Evolutionary conservation across 2,888 invertebrate genomes (phyloP).

Genomic region (Meliscaeva auricollis): DNA sequence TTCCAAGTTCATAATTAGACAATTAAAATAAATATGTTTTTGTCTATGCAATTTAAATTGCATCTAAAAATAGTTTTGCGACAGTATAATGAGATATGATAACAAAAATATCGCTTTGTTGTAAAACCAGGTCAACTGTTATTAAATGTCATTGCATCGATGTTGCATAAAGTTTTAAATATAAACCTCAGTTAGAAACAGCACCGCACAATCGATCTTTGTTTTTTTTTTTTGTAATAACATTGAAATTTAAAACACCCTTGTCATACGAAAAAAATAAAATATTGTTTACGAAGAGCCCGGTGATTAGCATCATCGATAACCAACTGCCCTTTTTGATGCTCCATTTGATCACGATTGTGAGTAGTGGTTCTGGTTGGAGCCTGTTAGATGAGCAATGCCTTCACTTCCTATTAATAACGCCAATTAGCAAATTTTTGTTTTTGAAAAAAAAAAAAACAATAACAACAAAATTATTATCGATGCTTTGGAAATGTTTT

Average conservation of each 20-base stretch:
- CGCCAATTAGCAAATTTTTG: conserved; percentile 9
- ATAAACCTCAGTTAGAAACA: conserved; percentile 1
- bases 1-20: no score
- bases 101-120: not conserved
- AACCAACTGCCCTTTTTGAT: conserved; percentile 57
- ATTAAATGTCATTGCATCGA: not conserved
- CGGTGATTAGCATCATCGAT: conserved; percentile 45
- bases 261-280: conserved; percentile 8
- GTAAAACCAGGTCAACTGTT: conserved; percentile 9
- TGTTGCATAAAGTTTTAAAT: conserved; percentile 1
- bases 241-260: conserved; percentile 42
- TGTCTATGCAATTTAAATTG: not conserved
- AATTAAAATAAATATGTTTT: not conserved
- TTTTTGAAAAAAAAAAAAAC: not conserved
- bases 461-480: not conserved
- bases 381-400: conserved; percentile 1
- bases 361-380: not conserved
- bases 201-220: not conserved
- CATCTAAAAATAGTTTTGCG: not conserved
- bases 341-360: conserved; percentile 37
- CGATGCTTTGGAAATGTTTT: not conserved
- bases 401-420: no score
- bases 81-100: not conserved
- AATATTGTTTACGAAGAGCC: not conserved
- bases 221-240: not conserved